phyloP scores from a whole-genome alignment of 1,140 invertebrate genomes.

The Diprion similis region DNA sequence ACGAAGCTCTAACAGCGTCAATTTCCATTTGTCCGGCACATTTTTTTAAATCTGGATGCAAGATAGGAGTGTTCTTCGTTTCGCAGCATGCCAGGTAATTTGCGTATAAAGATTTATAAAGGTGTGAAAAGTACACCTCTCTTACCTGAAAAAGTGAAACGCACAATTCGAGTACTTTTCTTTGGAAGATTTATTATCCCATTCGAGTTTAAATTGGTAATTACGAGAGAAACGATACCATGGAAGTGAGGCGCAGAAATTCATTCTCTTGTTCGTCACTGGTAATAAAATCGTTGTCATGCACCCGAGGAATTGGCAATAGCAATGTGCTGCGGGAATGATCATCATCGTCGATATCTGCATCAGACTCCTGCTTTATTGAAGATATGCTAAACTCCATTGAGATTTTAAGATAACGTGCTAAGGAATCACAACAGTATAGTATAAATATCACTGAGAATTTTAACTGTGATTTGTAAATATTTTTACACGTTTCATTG shows the following conservation, averaged over 20 bases:
- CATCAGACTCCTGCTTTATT: conserved; percentile 17
- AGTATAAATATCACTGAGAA: background rate
- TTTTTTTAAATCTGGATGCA: conserved; percentile 34
- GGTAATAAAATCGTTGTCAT: conserved; percentile 29
- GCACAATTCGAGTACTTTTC: conserved; percentile 2
- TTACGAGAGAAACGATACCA: conserved; percentile 29
- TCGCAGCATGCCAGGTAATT: conserved; percentile 43
- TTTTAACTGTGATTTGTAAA: background rate
- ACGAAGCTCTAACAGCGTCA: conserved; percentile 37
- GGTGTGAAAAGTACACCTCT: conserved; percentile 44
- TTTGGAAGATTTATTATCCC: background rate
- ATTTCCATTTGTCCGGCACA: conserved; percentile 45
- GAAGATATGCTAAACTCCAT: background rate
- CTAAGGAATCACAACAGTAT: background rate
- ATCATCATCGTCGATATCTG: conserved; percentile 29
- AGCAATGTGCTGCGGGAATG: conserved; percentile 29
- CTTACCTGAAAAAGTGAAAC: conserved; percentile 34
- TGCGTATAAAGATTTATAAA: conserved; percentile 43
- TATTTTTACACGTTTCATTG: background rate
- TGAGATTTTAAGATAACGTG: background rate
- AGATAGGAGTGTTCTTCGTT: conserved; percentile 26
- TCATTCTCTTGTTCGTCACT: conserved; percentile 31
- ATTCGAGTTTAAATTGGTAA: background rate
- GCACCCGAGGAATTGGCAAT: conserved; percentile 36
- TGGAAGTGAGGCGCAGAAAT: conserved; percentile 42